Evolutionary conservation across 2,113 vertebrate species (phyloP), one percentile per base, ranked within the genome.

Genomic region (Grallaria varia): DNA sequence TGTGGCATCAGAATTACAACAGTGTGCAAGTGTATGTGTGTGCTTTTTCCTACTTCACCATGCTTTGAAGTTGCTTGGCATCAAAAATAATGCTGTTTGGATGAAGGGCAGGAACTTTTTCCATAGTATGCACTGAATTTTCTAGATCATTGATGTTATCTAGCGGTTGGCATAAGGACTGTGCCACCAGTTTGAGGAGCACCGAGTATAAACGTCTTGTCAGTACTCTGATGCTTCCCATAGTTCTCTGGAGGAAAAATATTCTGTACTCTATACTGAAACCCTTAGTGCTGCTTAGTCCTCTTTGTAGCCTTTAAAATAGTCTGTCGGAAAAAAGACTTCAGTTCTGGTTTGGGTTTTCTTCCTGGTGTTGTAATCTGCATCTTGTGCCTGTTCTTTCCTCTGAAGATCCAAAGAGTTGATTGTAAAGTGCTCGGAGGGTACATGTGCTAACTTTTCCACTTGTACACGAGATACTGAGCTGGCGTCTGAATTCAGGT

Each of bases 401-500:
- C 64, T 81, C 80, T 87, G 76, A 84, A 62, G 80, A 94, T 89
- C 31, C 71, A 47, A 84, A 40, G 63, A 94, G 55, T 35, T 64
- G 59, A 50, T 59, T 81, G 84, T 59, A 10, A 90, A 90, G 44
- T 72, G 23, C 69, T 89, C 4, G 0, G 40, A 75, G 49, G 49
- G 18, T 71, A 37, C 10, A 3, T 1, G 4, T 37, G 14, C 81
- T 84, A 91, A 73, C 53, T 84, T 87, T 84, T 89, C 53, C 8
- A 31, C 60, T 72, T 53, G 58, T 64, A 68, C 74, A 75, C n/a
- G 40, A 67, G 28, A 40, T 39, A 84, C 77, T 37, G 52, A 80
- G 56, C 68, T 63, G 56, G 62, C n/a, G 53, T 75, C 91, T 84
- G 69, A 96, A 84, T 89, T 89, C 45, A 55, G 37, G 59, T 74